Percentiles rank a stretch among this genome's conserved stretches.
phyloP scores from a whole-genome alignment of 2,888 invertebrate genomes.

The Leptogaster cylindrica region DNA sequence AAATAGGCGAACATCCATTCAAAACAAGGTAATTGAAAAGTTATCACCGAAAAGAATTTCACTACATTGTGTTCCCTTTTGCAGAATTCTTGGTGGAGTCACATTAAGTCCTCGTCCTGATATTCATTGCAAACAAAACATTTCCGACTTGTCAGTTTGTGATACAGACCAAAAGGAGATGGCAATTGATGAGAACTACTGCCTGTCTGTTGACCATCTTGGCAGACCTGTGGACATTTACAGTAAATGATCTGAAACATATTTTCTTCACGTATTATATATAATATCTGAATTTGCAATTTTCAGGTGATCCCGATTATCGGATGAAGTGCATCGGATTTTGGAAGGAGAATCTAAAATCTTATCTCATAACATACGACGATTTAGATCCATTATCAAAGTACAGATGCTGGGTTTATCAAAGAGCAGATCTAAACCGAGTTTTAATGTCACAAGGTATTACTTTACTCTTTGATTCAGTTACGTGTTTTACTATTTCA shows the following conservation, averaged over 20 bases:
- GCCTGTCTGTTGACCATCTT: conserved; percentile 93
- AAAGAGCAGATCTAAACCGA: conserved; percentile 89
- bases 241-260: conserved; percentile 59
- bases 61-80: conserved; percentile 40
- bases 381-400: conserved; percentile 94
- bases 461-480: neutral
- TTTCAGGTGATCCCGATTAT: conserved; percentile 89
- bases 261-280: neutral
- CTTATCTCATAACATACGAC: conserved; percentile 94
- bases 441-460: conserved; percentile 75
- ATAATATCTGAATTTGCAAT: too few relatives aligned
- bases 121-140: conserved; percentile 89
- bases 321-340: conserved; percentile 96
- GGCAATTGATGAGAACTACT: conserved; percentile 93
- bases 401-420: conserved; percentile 98
- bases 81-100: conserved; percentile 90
- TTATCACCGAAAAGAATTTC: neutral
- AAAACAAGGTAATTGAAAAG: conserved; percentile 68
- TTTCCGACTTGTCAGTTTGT: conserved; percentile 95
- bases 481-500: conserved; percentile 52
- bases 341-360: conserved; percentile 97
- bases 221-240: conserved; percentile 95
- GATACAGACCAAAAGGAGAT: conserved; percentile 94
- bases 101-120: conserved; percentile 92
- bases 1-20: conserved; percentile 87